phyloP scores from a whole-genome alignment of 1,140 invertebrate species.

The Bombus waltoni region DNA sequence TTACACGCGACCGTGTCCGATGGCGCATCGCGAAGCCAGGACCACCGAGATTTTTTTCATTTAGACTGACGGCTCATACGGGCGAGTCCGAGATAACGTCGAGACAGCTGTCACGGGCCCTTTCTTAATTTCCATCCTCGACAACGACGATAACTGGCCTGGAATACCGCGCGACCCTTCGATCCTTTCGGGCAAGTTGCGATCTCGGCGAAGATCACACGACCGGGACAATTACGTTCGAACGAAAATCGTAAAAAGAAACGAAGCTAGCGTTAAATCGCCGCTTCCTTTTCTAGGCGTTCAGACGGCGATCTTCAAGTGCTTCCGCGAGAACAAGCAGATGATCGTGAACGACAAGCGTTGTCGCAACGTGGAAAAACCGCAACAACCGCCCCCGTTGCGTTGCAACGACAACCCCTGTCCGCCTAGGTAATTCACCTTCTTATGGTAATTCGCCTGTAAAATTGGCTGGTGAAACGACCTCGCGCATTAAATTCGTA shows the following conservation, averaged over 20 bases:
- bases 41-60: slow-evolving; percentile 40
- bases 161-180: background rate
- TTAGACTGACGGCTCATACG: slow-evolving; percentile 54
- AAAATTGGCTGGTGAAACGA: background rate
- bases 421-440: slow-evolving; percentile 82
- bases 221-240: background rate
- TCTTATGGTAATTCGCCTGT: background rate
- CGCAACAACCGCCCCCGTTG: slow-evolving; percentile 83
- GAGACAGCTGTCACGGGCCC: slow-evolving; percentile 12
- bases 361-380: slow-evolving; percentile 86
- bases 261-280: background rate
- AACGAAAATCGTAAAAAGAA: background rate
- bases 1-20: slow-evolving; percentile 33
- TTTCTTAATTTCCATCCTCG: slow-evolving; percentile 5
- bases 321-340: slow-evolving; percentile 67
- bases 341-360: slow-evolving; percentile 83
- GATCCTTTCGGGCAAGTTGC: background rate
- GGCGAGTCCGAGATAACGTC: slow-evolving; percentile 23
- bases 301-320: slow-evolving; percentile 47
- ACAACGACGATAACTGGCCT: background rate
- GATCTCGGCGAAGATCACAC: background rate
- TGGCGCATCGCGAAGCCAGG: background rate
- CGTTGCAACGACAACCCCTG: slow-evolving; percentile 90
- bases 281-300: slow-evolving; percentile 51
- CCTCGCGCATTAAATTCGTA: background rate